Percentiles rank a stretch among this genome's conserved stretches.
These are phyloP conservation scores for Champsocephalus gunnari DNA, from an alignment of 2,797 vertebrate species.

Conservation along the genomic window DNA sequence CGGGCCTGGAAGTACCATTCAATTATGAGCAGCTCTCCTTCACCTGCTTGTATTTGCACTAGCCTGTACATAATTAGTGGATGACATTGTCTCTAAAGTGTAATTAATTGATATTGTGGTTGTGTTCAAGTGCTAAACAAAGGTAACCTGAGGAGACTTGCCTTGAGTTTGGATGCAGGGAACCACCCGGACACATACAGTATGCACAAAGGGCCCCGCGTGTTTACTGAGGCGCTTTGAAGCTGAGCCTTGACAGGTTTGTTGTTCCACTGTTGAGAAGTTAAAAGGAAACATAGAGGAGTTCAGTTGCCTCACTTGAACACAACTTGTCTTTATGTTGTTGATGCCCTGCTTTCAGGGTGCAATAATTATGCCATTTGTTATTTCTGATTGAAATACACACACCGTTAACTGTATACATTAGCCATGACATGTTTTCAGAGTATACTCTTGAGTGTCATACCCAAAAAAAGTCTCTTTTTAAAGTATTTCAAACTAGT, in stretches of 20 bases:
- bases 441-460: neutral
- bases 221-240: constrained; percentile 48
- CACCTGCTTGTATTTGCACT: neutral
- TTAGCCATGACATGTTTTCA: neutral
- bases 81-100: neutral
- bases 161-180: too few relatives aligned
- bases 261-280: constrained; percentile 35
- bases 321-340: neutral
- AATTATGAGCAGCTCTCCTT: too few relatives aligned
- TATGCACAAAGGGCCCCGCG: constrained; percentile 19
- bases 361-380: constrained; percentile 3
- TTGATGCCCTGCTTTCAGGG: constrained; percentile 15
- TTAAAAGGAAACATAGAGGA: constrained; percentile 31
- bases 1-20: too few relatives aligned
- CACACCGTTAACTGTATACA: rapidly evolving
- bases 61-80: neutral
- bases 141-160: constrained; percentile 20
- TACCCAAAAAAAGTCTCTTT: too few relatives aligned
- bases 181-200: constrained; percentile 6
- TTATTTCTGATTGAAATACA: neutral
- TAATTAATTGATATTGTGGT: neutral
- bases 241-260: constrained; percentile 35
- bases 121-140: constrained; percentile 2
- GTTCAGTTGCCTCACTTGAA: constrained; percentile 22
- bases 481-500: too few relatives aligned